Percentiles rank a stretch among this genome's conserved stretches.
Evolutionary conservation across 2,797 vertebrate genomes (phyloP).

Genomic region (Otolemur crassicaudatus): DNA sequence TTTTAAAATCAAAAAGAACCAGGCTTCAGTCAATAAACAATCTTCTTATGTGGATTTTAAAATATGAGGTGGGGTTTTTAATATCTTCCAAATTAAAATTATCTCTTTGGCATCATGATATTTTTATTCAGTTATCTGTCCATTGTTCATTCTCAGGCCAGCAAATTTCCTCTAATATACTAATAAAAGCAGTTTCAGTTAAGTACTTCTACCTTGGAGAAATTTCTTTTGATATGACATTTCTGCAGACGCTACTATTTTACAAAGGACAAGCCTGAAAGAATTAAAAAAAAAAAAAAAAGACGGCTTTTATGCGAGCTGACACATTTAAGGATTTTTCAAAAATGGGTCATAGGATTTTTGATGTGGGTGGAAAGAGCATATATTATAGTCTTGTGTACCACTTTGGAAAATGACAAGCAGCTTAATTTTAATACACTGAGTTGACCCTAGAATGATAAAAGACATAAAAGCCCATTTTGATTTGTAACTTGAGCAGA

Average conservation of each 20-base stretch:
- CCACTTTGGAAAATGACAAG: conserved; percentile 17
- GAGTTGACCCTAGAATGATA: conserved; percentile 49
- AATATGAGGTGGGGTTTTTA: conserved; percentile 2
- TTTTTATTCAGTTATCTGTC: conserved; percentile 48
- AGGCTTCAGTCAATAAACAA: background rate
- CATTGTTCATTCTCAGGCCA: conserved; percentile 20
- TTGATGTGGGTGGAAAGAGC: conserved; percentile 57
- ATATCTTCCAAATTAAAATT: background rate
- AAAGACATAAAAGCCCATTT: conserved; percentile 29
- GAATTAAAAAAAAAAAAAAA: conserved; percentile 45
- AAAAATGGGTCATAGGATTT: conserved; percentile 61
- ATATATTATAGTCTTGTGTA: background rate
- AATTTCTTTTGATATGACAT: conserved; percentile 70
- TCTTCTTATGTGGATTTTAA: conserved; percentile 58
- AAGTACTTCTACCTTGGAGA: conserved; percentile 60
- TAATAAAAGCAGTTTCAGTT: conserved; percentile 60
- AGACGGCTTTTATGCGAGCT: conserved; percentile 53
- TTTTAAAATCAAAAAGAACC: background rate
- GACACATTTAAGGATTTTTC: conserved; percentile 32
- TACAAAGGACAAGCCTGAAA: conserved; percentile 60
- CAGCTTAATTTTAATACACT: conserved; percentile 70
- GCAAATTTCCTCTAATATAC: conserved; percentile 14
- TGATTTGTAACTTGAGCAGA: conserved; percentile 14
- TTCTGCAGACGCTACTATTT: conserved; percentile 66
- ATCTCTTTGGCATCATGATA: background rate